These are phyloP conservation scores for Stictonetta naevosa DNA, from an alignment of 2,113 vertebrate species.

Conservation along the genomic window DNA sequence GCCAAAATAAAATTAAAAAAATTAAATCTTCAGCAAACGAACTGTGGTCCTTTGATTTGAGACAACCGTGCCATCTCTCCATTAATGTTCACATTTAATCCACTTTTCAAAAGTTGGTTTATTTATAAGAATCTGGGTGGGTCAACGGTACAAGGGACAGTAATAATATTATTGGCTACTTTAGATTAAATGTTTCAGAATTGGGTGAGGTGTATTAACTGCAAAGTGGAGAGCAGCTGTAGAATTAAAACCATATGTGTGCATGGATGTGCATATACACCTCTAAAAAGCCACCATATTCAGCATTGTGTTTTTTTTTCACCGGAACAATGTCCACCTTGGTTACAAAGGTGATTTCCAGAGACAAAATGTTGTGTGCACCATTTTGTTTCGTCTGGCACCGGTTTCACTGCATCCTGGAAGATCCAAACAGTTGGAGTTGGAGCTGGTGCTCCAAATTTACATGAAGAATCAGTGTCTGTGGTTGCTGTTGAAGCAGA, in stretches of 20 bases:
- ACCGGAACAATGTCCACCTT: background rate
- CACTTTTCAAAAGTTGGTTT: conserved; percentile 58
- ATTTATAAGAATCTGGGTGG: conserved; percentile 31
- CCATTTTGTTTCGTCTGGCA: background rate
- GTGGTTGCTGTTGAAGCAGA: background rate
- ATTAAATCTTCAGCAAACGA: conserved; percentile 62
- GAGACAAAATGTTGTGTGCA: background rate
- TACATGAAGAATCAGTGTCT: background rate
- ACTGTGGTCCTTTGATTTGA: conserved; percentile 52
- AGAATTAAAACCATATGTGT: background rate
- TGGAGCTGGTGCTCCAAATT: background rate
- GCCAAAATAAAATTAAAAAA: conserved; percentile 35
- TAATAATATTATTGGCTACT: conserved; percentile 22
- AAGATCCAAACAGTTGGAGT: background rate
- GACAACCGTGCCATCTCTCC: conserved; percentile 43
- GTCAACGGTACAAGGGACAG: background rate
- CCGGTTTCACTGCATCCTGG: background rate
- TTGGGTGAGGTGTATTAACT: background rate
- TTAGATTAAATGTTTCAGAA: conserved; percentile 4
- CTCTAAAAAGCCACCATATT: background rate
- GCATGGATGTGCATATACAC: background rate
- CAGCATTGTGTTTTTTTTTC: background rate
- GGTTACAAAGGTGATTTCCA: background rate
- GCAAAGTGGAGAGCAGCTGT: background rate
- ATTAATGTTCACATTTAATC: conserved; percentile 65